Conservation (phyloP, 2,113 vertebrate genomes). For the Dicerorhinus sumatrensis region DNA sequence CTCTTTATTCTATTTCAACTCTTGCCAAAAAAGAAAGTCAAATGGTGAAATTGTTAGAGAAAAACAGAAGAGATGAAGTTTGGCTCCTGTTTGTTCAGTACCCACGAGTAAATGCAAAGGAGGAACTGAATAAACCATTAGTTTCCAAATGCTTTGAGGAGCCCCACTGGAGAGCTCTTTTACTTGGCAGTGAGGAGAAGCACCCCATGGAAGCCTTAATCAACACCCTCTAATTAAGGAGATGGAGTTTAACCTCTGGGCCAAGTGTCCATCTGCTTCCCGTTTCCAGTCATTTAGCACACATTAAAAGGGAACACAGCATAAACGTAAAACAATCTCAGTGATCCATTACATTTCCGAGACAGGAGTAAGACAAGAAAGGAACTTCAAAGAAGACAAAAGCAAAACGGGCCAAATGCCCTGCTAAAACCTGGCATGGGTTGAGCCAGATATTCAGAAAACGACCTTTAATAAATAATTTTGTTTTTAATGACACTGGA, state of each 20-base stretch:
- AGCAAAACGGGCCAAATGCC: not conserved
- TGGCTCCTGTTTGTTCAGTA: constrained; percentile 37
- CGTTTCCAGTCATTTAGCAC: constrained; percentile 73
- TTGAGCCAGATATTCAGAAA: constrained; percentile 29
- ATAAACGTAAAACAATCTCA: constrained; percentile 53
- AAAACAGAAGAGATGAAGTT: constrained; percentile 60
- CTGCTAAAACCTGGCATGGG: not conserved
- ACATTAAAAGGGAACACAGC: constrained; percentile 61
- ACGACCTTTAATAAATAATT: not conserved
- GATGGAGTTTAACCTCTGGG: constrained; percentile 69
- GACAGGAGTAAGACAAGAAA: constrained; percentile 53
- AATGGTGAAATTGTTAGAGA: constrained; percentile 35
- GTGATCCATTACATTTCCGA: constrained; percentile 51
- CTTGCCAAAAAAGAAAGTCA: constrained; percentile 62
- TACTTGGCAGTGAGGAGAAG: constrained; percentile 68
- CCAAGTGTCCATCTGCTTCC: constrained; percentile 76
- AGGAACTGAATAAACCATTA: constrained; percentile 52
- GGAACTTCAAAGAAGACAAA: constrained; percentile 30
- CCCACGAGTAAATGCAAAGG: constrained; percentile 45
- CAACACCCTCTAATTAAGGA: constrained; percentile 75
- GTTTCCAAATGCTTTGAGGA: constrained; percentile 39
- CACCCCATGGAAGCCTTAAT: constrained; percentile 69
- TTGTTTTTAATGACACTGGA: not conserved
- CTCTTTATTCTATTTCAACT: constrained; percentile 45
- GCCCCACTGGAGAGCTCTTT: constrained; percentile 37